These are phyloP conservation scores for Spicauda simplicius DNA, from an alignment of 2,888 invertebrate genomes.

Conservation along the genomic window DNA sequence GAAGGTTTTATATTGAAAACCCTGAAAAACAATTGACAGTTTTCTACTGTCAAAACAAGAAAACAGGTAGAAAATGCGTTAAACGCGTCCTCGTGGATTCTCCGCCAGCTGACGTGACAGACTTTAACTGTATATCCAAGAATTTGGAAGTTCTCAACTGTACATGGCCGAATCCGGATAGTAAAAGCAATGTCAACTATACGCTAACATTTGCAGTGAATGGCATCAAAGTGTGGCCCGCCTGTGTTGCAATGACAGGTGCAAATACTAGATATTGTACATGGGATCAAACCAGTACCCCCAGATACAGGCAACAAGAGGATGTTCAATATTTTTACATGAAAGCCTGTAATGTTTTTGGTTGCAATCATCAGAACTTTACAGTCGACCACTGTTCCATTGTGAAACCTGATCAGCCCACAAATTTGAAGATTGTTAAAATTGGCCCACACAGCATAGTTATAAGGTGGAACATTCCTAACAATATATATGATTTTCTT, in stretches of 20 bases:
- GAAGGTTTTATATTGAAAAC: constrained; percentile 81
- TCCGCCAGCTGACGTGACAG: constrained; percentile 86
- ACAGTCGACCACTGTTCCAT: constrained; percentile 85
- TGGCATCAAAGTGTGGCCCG: constrained; percentile 50
- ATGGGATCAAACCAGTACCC: constrained; percentile 63
- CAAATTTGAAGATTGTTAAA: constrained; percentile 55
- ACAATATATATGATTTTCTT: constrained; percentile 66
- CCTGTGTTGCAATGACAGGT: constrained; percentile 50
- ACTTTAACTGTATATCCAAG: constrained; percentile 89
- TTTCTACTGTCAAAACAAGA: constrained; percentile 82
- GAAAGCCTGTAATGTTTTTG: constrained; percentile 86
- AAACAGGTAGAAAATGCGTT: constrained; percentile 57
- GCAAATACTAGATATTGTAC: constrained; percentile 55
- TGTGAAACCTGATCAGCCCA: constrained; percentile 69
- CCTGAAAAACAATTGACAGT: constrained; percentile 80
- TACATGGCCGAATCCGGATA: constrained; percentile 86
- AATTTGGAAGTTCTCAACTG: constrained; percentile 91
- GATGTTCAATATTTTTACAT: constrained; percentile 84
- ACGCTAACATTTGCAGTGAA: constrained; percentile 59
- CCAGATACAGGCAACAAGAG: constrained; percentile 74
- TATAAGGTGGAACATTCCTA: constrained; percentile 68
- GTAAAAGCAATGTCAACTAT: constrained; percentile 66
- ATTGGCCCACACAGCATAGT: constrained; percentile 67
- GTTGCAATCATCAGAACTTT: constrained; percentile 76
- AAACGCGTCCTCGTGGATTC: constrained; percentile 73